Evolutionary conservation across 2,797 vertebrate genomes (phyloP).

Genomic region (Sebastes itinus): DNA sequence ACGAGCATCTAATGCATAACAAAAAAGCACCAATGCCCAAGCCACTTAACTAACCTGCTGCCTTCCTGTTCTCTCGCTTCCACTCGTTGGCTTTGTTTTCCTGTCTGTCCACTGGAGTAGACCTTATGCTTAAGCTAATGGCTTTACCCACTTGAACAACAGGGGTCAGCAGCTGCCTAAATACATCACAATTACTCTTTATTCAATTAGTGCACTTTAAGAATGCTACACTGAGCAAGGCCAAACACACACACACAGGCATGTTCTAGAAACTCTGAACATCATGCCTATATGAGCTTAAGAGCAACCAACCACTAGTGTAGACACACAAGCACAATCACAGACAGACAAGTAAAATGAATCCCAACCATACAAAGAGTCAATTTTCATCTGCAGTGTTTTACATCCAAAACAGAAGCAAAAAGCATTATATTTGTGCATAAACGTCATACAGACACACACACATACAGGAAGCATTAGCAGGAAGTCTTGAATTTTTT

Average conservation of each 20-base stretch:
- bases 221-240: conserved; percentile 4
- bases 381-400: neutral
- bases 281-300: neutral
- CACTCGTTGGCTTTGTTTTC: conserved; percentile 16
- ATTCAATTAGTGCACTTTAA: conserved; percentile 67
- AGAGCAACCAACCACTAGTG: neutral
- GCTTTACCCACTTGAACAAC: conserved; percentile 64
- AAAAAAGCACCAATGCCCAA: conserved; percentile 32
- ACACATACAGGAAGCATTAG: neutral
- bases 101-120: conserved; percentile 43
- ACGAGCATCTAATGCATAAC: conserved; percentile 42
- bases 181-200: conserved; percentile 70
- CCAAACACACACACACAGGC: conserved; percentile 7
- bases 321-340: neutral
- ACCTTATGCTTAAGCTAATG: conserved; percentile 64
- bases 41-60: conserved; percentile 34
- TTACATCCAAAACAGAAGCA: neutral
- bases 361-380: neutral
- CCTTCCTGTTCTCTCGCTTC: conserved; percentile 5
- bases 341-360: neutral
- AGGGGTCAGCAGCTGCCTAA: conserved; percentile 72
- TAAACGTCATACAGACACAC: neutral
- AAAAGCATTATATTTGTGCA: neutral
- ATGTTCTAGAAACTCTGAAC: neutral
- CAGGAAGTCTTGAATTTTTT: neutral